A percentile compares a stretch with the other conserved stretches of the same genome.
These are phyloP conservation scores for Trididemnum clinides DNA, from an alignment of 23 tunicate species.

Conservation along the genomic window DNA sequence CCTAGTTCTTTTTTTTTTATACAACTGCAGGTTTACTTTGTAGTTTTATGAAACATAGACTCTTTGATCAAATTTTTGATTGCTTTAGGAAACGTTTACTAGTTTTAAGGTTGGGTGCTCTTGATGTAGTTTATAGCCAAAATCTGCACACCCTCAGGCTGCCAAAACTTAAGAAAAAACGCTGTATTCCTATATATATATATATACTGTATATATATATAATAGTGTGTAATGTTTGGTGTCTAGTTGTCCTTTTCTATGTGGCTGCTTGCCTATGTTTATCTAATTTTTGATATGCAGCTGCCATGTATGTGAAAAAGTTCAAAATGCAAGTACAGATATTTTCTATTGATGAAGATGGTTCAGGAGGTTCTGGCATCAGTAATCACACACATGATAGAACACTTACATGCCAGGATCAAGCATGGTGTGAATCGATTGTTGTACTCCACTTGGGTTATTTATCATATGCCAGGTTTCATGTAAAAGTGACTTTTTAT, in stretches of 20 bases:
- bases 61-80: too few species aligned
- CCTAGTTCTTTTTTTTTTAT: too few species aligned
- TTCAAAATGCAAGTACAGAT: conserved; percentile 55
- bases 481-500: conserved; percentile 45
- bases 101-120: too few species aligned
- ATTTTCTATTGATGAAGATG: conserved; percentile 68
- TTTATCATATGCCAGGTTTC: conserved; percentile 46
- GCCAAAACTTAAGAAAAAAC: too few species aligned
- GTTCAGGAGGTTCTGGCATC: conserved; percentile 65
- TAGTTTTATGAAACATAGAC: neutral
- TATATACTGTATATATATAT: too few species aligned
- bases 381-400: conserved; percentile 44
- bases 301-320: conserved; percentile 35
- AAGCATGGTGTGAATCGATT: conserved; percentile 69
- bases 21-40: neutral
- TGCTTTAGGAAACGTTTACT: too few species aligned
- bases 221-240: too few species aligned
- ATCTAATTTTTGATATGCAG: conserved; percentile 32
- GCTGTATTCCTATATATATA: too few species aligned
- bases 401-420: conserved; percentile 42
- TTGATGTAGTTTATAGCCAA: too few species aligned
- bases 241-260: too few species aligned
- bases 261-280: too few species aligned
- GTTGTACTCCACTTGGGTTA: conserved; percentile 91
- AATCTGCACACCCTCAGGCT: too few species aligned